Base-by-base conservation (phyloP, 2,113 vertebrate genomes). In the Menura novaehollandiae region DNA sequence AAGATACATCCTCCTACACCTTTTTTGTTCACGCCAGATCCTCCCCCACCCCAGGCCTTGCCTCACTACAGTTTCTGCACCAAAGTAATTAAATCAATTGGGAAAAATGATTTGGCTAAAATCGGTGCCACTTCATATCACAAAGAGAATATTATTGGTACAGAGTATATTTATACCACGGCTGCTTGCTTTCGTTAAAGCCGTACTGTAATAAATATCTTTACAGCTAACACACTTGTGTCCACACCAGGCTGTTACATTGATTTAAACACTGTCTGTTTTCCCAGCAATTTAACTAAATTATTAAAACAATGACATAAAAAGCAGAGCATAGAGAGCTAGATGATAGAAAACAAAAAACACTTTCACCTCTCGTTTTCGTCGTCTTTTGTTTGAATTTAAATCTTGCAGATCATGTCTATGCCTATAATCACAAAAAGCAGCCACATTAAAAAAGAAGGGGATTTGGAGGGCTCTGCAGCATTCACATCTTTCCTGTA, bases 241-340 rank as follows among this genome's bases (percentile, higher is more conserved):
- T 93, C 90, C 85, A 64, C 92, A 90, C 52, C 37, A 92, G 51
- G 41, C 72, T 91, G 82, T 95, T 90, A 59, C 51, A 72, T 41
- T 91, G 90, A 95, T 96, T 95, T 96, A 95, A 95, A 83, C 41
- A 85, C 76, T 92, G 67, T 74, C 93, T 85, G 79, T 78, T 95
- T 92, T 86, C 55, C 33, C 26, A 91, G 51, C 39, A 94, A 81
- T 93, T 94, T 77, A 75, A 27, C 62, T 95, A 88, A 88, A 95
- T 93, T 94, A 71, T 90, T 96, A 96, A 92, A 96, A 91, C 72
- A 94, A 96, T 86, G 44, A 63, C 72, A 90, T 80, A 88, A 86
- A 91, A 88, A 85, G 62, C 67, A 88, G 44, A 32, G 27, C 75
- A 64, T 32, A 83, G 79, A 90, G 32, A 81, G 55, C 56, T 78